A percentile compares a stretch with the other conserved stretches of the same genome.
Conservation (phyloP, 2,113 vertebrate species). For the Lipotes vexillifer region DNA sequence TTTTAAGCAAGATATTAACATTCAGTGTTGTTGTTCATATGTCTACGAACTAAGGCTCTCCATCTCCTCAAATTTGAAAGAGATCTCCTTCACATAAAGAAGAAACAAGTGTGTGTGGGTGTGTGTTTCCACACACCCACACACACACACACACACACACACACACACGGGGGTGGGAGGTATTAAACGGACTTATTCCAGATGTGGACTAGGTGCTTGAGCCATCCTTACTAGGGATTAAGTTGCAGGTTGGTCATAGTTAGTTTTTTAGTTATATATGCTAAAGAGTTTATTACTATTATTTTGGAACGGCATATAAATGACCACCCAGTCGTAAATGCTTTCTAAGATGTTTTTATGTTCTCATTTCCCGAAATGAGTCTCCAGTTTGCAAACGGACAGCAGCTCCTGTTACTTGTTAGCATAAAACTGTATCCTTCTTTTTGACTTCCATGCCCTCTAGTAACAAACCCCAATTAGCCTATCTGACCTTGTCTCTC, state of each 20-base stretch:
- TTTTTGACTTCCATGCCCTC: neutral
- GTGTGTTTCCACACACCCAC: neutral
- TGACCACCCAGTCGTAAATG: neutral
- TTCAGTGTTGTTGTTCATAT: neutral
- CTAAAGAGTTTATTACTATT: neutral
- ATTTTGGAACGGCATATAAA: neutral
- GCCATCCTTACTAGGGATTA: neutral
- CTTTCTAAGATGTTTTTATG: neutral
- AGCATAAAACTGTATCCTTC: neutral
- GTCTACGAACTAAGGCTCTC: neutral
- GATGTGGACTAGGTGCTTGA: too few relatives aligned
- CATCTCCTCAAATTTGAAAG: neutral
- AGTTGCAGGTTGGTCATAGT: neutral
- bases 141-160: too few relatives aligned
- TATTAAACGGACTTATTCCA: neutral
- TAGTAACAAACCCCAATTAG: neutral
- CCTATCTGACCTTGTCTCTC: neutral
- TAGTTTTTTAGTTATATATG: neutral
- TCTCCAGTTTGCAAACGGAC: neutral
- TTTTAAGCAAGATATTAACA: neutral
- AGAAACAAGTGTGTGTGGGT: neutral
- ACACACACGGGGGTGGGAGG: rapidly evolving
- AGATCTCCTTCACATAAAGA: neutral
- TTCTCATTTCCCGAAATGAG: neutral
- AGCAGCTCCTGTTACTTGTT: neutral